Conservation (phyloP, 2,113 vertebrate species). For the Rhinolophus sinicus region DNA sequence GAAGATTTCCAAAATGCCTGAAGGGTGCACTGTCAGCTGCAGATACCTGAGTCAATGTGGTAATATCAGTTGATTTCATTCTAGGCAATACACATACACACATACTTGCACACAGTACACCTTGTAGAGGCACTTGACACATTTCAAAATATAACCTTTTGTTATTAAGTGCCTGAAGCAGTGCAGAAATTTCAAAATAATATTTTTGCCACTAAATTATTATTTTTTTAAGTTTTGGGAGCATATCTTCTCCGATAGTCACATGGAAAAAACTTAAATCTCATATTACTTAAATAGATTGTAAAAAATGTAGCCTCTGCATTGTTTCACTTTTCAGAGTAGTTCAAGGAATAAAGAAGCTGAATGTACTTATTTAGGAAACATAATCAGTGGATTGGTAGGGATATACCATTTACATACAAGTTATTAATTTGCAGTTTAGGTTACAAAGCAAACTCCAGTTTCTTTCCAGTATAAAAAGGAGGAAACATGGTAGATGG, state of each 20-base stretch:
- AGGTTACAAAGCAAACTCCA: background rate
- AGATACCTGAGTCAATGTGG: constrained; percentile 69
- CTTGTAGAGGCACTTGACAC: constrained; percentile 55
- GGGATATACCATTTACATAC: background rate
- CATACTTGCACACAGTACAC: background rate
- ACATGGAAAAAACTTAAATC: background rate
- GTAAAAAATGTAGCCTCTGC: background rate
- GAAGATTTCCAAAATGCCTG: constrained; percentile 75
- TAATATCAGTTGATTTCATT: constrained; percentile 69
- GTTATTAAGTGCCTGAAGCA: constrained; percentile 43
- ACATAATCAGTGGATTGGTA: background rate
- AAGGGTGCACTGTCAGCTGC: constrained; percentile 64
- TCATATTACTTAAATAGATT: background rate
- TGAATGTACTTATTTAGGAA: background rate
- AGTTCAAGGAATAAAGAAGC: background rate
- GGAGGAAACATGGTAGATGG: background rate
- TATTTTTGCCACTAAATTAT: background rate
- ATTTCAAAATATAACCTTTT: constrained; percentile 61
- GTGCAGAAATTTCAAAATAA: constrained; percentile 42
- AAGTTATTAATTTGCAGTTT: background rate
- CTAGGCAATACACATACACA: background rate
- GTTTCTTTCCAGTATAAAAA: background rate
- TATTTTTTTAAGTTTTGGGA: constrained; percentile 25
- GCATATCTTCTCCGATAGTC: background rate
- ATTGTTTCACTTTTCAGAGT: background rate